phyloP scores from a whole-genome alignment of 2,888 invertebrate genomes.

The Epirrita christyi region DNA sequence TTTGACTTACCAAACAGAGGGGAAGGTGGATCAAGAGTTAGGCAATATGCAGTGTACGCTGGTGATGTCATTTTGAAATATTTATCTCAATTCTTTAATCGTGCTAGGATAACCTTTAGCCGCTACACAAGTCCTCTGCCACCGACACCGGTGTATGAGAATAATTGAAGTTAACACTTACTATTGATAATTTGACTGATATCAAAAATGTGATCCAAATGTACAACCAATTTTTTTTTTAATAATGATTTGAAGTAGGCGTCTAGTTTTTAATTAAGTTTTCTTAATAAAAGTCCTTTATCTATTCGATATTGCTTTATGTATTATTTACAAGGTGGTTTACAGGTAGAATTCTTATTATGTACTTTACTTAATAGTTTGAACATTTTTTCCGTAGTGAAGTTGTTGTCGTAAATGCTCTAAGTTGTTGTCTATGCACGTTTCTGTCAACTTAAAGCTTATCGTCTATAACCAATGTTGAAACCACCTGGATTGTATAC shows the following conservation, averaged over 20 bases:
- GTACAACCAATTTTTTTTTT: no score
- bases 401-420: no score
- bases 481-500: conserved; percentile 1
- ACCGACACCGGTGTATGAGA: conserved; percentile 23
- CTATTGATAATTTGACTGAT: no score
- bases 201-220: no score
- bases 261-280: background rate
- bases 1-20: background rate
- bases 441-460: background rate
- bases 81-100: conserved; percentile 61
- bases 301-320: no score
- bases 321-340: no score
- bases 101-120: conserved; percentile 55
- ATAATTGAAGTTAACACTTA: conserved; percentile 3
- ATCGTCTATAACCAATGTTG: conserved; percentile 1
- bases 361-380: background rate
- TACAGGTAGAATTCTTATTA: background rate
- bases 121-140: conserved; percentile 48
- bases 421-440: background rate
- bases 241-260: no score
- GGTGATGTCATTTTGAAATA: conserved; percentile 67
- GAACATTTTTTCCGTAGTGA: no score
- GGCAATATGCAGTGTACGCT: conserved; percentile 57
- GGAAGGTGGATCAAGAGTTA: conserved; percentile 46
- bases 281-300: background rate